Evolutionary conservation across 1,140 invertebrate species (phyloP).

Genomic region (Spodoptera litura): DNA sequence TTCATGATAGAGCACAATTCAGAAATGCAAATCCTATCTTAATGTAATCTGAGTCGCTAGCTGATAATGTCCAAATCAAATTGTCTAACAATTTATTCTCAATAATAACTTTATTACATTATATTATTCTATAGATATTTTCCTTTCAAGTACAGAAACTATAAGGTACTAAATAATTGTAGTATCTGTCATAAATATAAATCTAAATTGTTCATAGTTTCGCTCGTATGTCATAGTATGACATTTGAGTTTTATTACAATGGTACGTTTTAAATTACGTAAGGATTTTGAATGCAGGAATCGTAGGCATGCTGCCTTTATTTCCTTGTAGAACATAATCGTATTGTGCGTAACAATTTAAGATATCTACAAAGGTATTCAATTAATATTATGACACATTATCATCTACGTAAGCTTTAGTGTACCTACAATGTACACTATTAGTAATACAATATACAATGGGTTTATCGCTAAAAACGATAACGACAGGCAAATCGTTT

Average conservation of each 20-base stretch:
- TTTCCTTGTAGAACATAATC: conserved; percentile 26
- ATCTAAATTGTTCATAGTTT: conserved; percentile 1
- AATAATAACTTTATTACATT: conserved; percentile 19
- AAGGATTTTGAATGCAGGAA: conserved; percentile 17
- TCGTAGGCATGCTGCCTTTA: conserved; percentile 7
- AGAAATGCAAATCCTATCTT: too few species aligned
- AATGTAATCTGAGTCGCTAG: neutral
- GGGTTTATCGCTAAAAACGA: too few species aligned
- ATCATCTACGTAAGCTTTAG: too few species aligned
- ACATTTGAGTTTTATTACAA: conserved; percentile 1
- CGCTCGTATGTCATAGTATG: conserved; percentile 16
- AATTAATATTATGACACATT: too few species aligned
- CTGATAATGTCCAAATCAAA: neutral
- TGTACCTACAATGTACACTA: too few species aligned
- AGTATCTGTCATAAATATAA: conserved; percentile 23
- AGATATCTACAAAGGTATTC: neutral
- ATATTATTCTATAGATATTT: neutral
- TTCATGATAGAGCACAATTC: too few species aligned
- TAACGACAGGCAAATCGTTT: too few species aligned
- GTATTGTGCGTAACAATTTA: neutral
- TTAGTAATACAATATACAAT: too few species aligned
- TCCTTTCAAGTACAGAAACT: conserved; percentile 10
- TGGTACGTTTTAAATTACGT: neutral
- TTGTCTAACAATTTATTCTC: neutral
- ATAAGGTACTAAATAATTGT: conserved; percentile 20